Evolutionary conservation across 2,113 vertebrate genomes (phyloP).

Genomic region (Coptodon bakossiorum): DNA sequence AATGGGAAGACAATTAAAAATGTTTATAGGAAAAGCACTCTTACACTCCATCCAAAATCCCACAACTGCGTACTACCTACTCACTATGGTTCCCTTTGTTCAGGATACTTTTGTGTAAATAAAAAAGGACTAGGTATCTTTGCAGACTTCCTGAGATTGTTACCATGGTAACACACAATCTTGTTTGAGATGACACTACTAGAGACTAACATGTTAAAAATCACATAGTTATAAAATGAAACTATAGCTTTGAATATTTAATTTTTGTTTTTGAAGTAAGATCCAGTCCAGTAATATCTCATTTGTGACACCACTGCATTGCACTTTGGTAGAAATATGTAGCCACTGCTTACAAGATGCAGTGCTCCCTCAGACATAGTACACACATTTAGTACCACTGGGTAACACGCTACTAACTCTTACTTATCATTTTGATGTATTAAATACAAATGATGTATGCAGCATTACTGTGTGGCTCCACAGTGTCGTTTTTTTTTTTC

Average conservation of each 20-base stretch:
- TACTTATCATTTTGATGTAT: background rate
- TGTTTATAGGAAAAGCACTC: background rate
- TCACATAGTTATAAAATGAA: background rate
- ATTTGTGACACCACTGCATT: background rate
- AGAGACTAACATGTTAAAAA: background rate
- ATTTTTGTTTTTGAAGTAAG: background rate
- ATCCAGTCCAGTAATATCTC: background rate
- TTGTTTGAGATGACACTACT: background rate
- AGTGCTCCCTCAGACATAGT: background rate
- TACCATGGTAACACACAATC: background rate
- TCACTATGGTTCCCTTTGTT: background rate
- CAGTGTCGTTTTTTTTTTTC: background rate
- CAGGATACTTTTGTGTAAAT: background rate
- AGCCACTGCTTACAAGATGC: background rate
- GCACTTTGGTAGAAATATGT: background rate
- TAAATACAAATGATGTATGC: background rate
- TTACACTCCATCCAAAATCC: background rate
- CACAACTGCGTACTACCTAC: background rate
- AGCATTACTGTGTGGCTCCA: background rate
- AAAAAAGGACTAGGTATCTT: background rate
- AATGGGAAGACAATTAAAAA: background rate
- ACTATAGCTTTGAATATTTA: background rate
- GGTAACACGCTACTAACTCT: background rate
- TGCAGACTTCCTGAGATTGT: background rate
- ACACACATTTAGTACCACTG: background rate